Evolutionary conservation across 2,888 invertebrate genomes (phyloP), one percentile per base, ranked within the genome.

Genomic region (Entomobrya multifasciata): DNA sequence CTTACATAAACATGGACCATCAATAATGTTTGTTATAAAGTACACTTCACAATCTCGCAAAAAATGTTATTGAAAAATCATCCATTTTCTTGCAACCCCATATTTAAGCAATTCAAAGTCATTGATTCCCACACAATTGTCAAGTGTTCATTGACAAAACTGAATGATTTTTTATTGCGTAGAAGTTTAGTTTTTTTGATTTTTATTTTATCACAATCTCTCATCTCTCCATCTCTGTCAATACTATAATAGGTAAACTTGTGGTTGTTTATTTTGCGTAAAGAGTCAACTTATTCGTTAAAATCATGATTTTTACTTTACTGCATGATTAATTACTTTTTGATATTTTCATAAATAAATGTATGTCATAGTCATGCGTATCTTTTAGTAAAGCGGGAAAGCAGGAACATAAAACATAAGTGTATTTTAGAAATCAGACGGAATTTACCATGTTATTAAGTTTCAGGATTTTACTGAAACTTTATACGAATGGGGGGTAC

Each of bases 101-200:
- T 65, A 17, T 17, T 13, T 65, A 17, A 17, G 10, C 41, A 20
- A 6, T 41, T 6, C 0, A 62, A 79, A 79, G 25, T 65, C 47
- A 25, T 3, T 27, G 41, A 13, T 65, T 65, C 30, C 30, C 47
- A 15, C 74, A 74, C 15, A 22, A 25, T 76, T 20, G 30, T 77
- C 79, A 60, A 79, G 65, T 79, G 36, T n/a, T 30, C 27, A 65
- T 79, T 49, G 65, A 74, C 6, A 49, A 41, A 17, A 22, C 8
- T 41, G 41, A 65, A 60, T 25, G 27, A 60, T 4, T 15, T 25
- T 13, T 4, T 3, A n/a, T 49, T 13, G 49, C 10, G 49, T n/a
- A n/a, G n/a, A n/a, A n/a, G n/a, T n/a, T n/a, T n/a, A n/a, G n/a
- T n/a, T n/a, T n/a, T n/a, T n/a, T n/a, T n/a, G n/a, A 2, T 13